Evolutionary conservation across 2,797 vertebrate species (phyloP), one percentile per base, ranked within the genome.

Genomic region (Phalanger gymnotis): DNA sequence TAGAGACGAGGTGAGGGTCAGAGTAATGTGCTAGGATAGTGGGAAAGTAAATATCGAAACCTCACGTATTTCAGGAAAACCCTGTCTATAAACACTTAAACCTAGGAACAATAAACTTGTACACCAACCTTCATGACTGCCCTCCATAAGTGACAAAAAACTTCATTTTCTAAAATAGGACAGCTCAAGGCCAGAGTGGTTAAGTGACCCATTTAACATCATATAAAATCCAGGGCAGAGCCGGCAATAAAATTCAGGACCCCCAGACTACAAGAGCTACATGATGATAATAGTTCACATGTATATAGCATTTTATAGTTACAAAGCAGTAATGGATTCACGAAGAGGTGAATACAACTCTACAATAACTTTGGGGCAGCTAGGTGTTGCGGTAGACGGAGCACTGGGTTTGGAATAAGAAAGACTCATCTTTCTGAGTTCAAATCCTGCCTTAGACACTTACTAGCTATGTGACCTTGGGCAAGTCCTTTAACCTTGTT

Each of bases 51-150:
- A 90, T 94, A 91, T 89, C 54, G 81, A 87, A 95, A 28, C 93
- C 91, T 93, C 92, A 90, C 31, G 90, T 87, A 92, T 96, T 93
- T 94, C 93, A 61, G 96, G 93, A 96, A 96, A 93, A 94, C n/a
- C 31, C 56, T 96, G 96, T 91, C 96, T 93, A 58, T 95, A 96
- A 57, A 94, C 87, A 90, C 27, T 58, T 54, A 12, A 95, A 28
- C 90, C 51, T 95, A 95, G 89, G 92, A 93, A 96, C 73, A 94
- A 93, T 95, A 95, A 95, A 96, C 6, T 95, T 89, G 22, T 94
- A 96, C 54, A 96, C 55, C 92, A 96, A 95, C 91, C 92, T 54
- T 95, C 92, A 94, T 53, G 40, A 97, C 95, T 91, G 95, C 94
- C 73, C 94, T 96, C 94, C 53, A 89, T 91, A 58, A 87, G 40